Evolutionary conservation across 1,140 invertebrate species (phyloP).

Genomic region (Bombus vancouverensis): DNA sequence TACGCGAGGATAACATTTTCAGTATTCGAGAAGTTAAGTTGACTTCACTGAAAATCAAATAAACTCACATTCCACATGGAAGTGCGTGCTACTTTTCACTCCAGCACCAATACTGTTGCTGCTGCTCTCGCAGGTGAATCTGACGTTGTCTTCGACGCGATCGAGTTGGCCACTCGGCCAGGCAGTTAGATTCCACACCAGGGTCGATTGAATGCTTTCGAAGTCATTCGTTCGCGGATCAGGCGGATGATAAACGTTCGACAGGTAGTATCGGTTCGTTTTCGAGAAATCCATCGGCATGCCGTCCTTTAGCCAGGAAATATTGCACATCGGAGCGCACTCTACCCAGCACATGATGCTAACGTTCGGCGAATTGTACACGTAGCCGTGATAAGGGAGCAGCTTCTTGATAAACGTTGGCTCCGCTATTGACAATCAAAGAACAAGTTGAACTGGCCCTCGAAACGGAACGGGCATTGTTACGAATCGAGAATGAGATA

Average conservation of each 20-base stretch:
- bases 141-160: conserved; percentile 89
- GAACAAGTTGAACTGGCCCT: conserved; percentile 9
- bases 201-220: conserved; percentile 91
- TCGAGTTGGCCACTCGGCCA: conserved; percentile 91
- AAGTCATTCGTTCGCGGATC: conserved; percentile 91
- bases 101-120: conserved; percentile 89
- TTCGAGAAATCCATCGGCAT: conserved; percentile 85
- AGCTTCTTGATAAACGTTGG: conserved; percentile 93
- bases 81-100: conserved; percentile 90
- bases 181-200: conserved; percentile 91
- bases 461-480: background rate
- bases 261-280: conserved; percentile 87
- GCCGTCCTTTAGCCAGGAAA: conserved; percentile 92
- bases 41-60: background rate
- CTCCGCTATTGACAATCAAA: conserved; percentile 85
- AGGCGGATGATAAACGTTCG: conserved; percentile 84
- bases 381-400: conserved; percentile 90
- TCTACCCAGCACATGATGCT: conserved; percentile 93
- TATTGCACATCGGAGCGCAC: conserved; percentile 92
- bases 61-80: conserved; percentile 94
- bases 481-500: background rate
- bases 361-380: conserved; percentile 89
- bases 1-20: too few species aligned
- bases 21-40: too few species aligned
- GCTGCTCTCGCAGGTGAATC: conserved; percentile 92